phyloP scores from a whole-genome alignment of 2,113 vertebrate genomes.

The Zapornia atra region DNA sequence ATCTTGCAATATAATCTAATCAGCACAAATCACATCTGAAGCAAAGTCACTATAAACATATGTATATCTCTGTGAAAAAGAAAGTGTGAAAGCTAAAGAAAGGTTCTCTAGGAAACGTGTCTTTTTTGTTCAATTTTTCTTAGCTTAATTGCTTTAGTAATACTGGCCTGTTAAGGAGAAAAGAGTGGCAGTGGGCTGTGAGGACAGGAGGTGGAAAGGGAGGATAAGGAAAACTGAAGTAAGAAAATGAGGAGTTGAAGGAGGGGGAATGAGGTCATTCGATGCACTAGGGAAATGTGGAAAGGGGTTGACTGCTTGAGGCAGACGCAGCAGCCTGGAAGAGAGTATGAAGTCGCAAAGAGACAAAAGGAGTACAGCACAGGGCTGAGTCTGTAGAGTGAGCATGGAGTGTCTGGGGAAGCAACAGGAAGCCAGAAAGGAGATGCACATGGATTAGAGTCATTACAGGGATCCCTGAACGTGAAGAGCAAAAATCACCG shows the following conservation, averaged over 20 bases:
- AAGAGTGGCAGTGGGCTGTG: not conserved
- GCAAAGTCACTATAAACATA: not conserved
- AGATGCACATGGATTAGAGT: not conserved
- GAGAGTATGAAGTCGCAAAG: not conserved
- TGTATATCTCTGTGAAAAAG: not conserved
- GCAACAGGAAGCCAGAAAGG: not conserved
- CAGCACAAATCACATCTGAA: slow-evolving; percentile 1
- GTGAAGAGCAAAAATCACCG: not conserved
- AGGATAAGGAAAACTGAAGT: not conserved
- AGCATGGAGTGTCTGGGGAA: not conserved
- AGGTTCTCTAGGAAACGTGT: not conserved
- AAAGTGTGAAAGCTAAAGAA: not conserved
- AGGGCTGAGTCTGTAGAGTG: not conserved
- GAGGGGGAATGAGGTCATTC: not conserved
- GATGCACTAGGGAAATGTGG: not conserved
- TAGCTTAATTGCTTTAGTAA: not conserved
- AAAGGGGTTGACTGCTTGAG: not conserved
- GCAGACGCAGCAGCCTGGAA: not conserved
- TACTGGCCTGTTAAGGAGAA: not conserved
- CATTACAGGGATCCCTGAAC: not conserved
- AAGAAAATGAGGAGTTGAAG: slow-evolving; percentile 17
- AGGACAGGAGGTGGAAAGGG: not conserved
- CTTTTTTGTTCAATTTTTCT: not conserved
- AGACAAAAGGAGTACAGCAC: not conserved
- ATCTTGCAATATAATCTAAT: not conserved